phyloP scores from a whole-genome alignment of 2,797 vertebrate genomes.

The Cirrhinus molitorella region DNA sequence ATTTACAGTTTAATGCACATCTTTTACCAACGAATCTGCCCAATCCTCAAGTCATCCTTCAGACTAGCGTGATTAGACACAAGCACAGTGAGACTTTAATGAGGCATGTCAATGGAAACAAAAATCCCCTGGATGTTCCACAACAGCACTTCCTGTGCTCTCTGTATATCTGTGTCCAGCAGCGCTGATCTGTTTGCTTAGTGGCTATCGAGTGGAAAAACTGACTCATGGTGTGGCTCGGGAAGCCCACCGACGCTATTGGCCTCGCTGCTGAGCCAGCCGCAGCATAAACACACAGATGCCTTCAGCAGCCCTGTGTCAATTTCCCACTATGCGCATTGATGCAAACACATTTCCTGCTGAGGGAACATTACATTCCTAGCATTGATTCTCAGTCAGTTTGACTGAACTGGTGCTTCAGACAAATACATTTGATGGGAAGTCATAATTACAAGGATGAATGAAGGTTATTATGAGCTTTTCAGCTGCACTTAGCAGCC shows the following conservation, averaged over 20 bases:
- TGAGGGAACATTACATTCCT: constrained; percentile 60
- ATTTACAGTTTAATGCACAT: not conserved
- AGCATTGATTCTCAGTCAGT: not conserved
- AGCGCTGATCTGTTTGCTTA: constrained; percentile 71
- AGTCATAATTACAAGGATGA: constrained; percentile 27
- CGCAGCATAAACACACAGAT: constrained; percentile 77
- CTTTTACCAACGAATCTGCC: constrained; percentile 3
- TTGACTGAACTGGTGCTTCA: constrained; percentile 25
- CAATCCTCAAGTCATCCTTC: constrained; percentile 16
- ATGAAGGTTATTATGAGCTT: constrained; percentile 18
- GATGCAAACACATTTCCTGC: constrained; percentile 74
- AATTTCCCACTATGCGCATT: constrained; percentile 74
- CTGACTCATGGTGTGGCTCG: constrained; percentile 66
- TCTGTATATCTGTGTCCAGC: constrained; percentile 63
- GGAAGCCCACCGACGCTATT: constrained; percentile 53
- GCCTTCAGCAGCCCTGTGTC: constrained; percentile 68
- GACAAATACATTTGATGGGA: constrained; percentile 28
- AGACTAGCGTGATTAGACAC: constrained; percentile 42
- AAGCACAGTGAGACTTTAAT: constrained; percentile 36
- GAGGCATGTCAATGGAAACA: constrained; percentile 46
- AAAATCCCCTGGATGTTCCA: constrained; percentile 55
- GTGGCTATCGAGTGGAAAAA: constrained; percentile 70
- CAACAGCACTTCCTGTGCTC: constrained; percentile 65
- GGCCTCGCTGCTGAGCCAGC: constrained; percentile 62
- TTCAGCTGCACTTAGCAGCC: constrained; percentile 20